A percentile compares a stretch with the other conserved stretches of the same genome.
Evolutionary conservation across 2,888 invertebrate species (phyloP).

Genomic region (Escarpia spicata): DNA sequence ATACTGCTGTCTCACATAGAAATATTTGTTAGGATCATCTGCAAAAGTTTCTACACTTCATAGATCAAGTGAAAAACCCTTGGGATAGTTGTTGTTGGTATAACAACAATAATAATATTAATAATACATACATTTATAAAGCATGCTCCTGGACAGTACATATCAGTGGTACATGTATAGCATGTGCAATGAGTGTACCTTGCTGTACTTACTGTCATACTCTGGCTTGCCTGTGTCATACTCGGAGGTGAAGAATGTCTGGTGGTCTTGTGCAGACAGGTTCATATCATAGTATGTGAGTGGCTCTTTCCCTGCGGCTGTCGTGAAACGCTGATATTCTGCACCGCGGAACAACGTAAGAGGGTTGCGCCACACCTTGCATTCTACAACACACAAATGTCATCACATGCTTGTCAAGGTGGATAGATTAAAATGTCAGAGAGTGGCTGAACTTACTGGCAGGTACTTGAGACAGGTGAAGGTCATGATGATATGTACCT

Average conservation of each 20-base stretch:
- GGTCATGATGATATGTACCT: neutral
- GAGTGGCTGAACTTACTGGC: neutral
- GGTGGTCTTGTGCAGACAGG: slow-evolving; percentile 97
- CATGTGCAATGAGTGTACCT: neutral
- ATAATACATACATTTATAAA: no score
- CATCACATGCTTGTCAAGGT: slow-evolving; percentile 77
- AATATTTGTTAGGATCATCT: no score
- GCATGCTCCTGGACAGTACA: no score
- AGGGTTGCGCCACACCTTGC: slow-evolving; percentile 97
- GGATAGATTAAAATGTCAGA: no score
- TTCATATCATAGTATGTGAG: slow-evolving; percentile 99
- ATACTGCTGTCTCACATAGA: no score
- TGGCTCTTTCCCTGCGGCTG: slow-evolving; percentile 91
- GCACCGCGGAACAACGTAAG: slow-evolving; percentile 93
- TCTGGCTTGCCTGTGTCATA: slow-evolving; percentile 86
- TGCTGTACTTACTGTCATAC: slow-evolving; percentile 75
- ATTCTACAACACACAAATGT: slow-evolving; percentile 84
- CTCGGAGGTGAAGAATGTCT: slow-evolving; percentile 93
- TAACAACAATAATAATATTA: no score
- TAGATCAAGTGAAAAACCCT: no score
- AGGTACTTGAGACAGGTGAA: neutral
- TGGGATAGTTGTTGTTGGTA: no score
- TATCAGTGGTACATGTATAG: no score
- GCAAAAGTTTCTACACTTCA: no score
- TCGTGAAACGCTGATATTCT: slow-evolving; percentile 94